phyloP scores from a whole-genome alignment of 53 echinoderm and acorn worm genomes.

The Temnopleurus reevesii region DNA sequence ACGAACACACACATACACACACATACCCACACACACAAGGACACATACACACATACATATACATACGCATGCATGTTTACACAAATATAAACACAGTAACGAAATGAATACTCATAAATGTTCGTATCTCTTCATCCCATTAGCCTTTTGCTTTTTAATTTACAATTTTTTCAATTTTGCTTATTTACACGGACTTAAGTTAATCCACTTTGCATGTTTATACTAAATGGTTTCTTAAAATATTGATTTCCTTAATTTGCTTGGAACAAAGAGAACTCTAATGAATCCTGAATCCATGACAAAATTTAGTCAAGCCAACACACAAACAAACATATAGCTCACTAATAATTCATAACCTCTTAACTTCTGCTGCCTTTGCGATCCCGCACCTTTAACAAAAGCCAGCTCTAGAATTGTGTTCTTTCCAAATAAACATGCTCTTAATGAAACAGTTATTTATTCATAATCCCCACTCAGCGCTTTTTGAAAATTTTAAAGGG shows the following conservation, averaged over 20 bases:
- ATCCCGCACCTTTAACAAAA: not conserved
- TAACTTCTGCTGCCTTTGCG: not conserved
- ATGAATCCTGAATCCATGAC: not conserved
- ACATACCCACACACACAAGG: too few species aligned
- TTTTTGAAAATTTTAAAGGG: not conserved
- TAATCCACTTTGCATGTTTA: not conserved
- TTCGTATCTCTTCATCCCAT: too few species aligned
- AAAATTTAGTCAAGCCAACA: not conserved
- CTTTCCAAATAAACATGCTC: not conserved
- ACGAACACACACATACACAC: too few species aligned
- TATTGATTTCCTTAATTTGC: conserved; percentile 21
- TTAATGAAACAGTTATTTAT: conserved; percentile 44
- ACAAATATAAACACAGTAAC: too few species aligned
- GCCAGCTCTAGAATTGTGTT: not conserved
- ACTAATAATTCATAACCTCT: conserved; percentile 22
- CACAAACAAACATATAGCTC: conserved; percentile 7
- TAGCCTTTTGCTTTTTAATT: too few species aligned
- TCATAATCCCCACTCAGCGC: conserved; percentile 28
- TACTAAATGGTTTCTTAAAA: not conserved
- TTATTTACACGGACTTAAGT: not conserved
- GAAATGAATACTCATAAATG: too few species aligned
- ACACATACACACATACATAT: too few species aligned
- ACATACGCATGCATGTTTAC: too few species aligned
- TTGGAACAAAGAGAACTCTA: not conserved
- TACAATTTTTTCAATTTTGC: too few species aligned